Base-by-base conservation (phyloP, 2,888 invertebrate species). In the Apoderus coryli region DNA sequence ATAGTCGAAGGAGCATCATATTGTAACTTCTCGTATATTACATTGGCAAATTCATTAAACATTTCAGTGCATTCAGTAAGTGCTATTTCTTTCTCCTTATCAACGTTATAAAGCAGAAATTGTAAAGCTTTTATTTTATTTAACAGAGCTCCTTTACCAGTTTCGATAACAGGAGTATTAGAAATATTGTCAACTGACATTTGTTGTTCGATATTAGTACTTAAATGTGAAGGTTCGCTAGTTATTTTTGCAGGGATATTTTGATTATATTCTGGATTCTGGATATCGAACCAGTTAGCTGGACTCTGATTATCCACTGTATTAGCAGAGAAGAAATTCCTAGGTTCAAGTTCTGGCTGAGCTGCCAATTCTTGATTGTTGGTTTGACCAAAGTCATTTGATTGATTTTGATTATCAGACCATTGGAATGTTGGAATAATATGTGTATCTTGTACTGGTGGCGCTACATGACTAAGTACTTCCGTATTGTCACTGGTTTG, bases 71-170 rank as follows among this genome's bases (percentile, higher is more conserved):
- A 57, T 40, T 57, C 54, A 5, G 42, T 32, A 14, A 55, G 32
- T 9, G 57, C 48, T 26, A 53, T 50, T 14, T 57, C 52, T 31
- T 57, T 58, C 41, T 57, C 57, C 42, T 54, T 50, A 37, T 60
- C 58, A 3, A 50, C 44, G 33, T 53, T 53, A 25, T 54, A 57
- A 22, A 64, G 45, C 34, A 60, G 53, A 16, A 54, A 54, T 35
- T 60, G 55, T 10, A 64, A 37, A 3, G 53, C 49, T 37, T 53
- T 52, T 3, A 61, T 46, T 46, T 57, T 59, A 3, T 50, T 45
- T 10, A 50, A 39, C 3, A 60, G 38, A 14, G 50, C 46, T 26
- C 49, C 47, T 29, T 55, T 55, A 2, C 44, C 45, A 29, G 47
- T 45, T 35, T 44, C 42, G n/a, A 39, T 29, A 13, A 38, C 15